These are phyloP conservation scores for Zapornia atra DNA, from an alignment of 2,113 vertebrate species.

Conservation along the genomic window DNA sequence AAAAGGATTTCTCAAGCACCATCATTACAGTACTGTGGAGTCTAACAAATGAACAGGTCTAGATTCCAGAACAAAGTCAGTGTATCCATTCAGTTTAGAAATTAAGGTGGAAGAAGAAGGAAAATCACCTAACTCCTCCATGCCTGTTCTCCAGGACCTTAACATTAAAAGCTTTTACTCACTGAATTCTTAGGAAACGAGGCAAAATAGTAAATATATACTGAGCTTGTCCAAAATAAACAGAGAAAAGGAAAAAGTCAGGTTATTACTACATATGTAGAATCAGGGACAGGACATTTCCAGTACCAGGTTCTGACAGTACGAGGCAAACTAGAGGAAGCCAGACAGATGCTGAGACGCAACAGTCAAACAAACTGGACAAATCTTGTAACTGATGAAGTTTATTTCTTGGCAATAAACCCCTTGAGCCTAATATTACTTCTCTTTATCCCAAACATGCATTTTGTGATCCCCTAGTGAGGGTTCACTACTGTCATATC, in stretches of 20 bases:
- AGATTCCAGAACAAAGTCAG: background rate
- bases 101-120: background rate
- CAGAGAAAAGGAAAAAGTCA: background rate
- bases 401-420: background rate
- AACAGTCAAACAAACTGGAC: background rate
- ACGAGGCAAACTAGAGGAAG: background rate
- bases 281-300: background rate
- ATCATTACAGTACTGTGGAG: background rate
- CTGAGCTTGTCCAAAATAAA: background rate
- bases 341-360: background rate
- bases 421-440: background rate
- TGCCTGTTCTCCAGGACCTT: background rate
- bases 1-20: background rate
- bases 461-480: background rate
- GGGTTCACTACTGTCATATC: background rate
- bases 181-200: background rate
- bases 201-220: background rate
- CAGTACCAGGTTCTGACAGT: background rate
- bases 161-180: background rate
- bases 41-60: background rate
- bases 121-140: background rate
- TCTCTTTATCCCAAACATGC: background rate
- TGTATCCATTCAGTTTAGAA: background rate
- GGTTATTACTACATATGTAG: background rate
- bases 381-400: background rate